phyloP scores from a whole-genome alignment of 2,113 vertebrate species.

The Pseudolaguvia tuberculata region DNA sequence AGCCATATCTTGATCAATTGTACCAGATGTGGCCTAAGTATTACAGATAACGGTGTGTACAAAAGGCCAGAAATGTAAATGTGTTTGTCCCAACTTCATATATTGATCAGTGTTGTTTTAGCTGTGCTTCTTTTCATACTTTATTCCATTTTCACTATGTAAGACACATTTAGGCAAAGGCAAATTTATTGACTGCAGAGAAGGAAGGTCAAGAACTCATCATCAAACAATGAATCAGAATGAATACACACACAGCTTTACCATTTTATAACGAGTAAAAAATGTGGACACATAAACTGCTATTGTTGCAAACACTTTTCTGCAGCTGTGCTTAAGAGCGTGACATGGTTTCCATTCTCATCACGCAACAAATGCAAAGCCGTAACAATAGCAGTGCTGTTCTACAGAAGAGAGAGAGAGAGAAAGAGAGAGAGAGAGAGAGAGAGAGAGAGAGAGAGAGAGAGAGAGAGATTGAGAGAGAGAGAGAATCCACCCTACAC shows the following conservation, averaged over 20 bases:
- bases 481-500: conserved; percentile 55
- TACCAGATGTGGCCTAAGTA: not conserved
- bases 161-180: not conserved
- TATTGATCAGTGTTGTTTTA: not conserved
- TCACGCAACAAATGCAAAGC: conserved; percentile 45
- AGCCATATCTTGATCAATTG: not conserved
- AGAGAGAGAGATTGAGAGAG: not conserved
- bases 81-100: not conserved
- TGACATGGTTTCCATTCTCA: conserved; percentile 53
- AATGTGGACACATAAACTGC: conserved; percentile 21
- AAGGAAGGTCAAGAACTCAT: not conserved
- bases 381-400: conserved; percentile 68
- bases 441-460: not conserved
- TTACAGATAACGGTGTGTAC: no score
- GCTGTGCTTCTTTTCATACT: not conserved
- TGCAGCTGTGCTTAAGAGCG: conserved; percentile 43
- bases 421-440: not conserved
- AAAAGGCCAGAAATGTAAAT: not conserved
- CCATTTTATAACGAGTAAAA: conserved; percentile 13
- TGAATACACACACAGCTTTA: not conserved
- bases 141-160: not conserved
- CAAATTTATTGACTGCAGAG: not conserved
- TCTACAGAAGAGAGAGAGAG: conserved; percentile 29
- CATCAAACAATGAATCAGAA: not conserved
- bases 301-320: conserved; percentile 25